Percentiles rank a stretch among this genome's conserved stretches.
Conservation (phyloP, 2,888 invertebrate species). For the Timandra comae region DNA sequence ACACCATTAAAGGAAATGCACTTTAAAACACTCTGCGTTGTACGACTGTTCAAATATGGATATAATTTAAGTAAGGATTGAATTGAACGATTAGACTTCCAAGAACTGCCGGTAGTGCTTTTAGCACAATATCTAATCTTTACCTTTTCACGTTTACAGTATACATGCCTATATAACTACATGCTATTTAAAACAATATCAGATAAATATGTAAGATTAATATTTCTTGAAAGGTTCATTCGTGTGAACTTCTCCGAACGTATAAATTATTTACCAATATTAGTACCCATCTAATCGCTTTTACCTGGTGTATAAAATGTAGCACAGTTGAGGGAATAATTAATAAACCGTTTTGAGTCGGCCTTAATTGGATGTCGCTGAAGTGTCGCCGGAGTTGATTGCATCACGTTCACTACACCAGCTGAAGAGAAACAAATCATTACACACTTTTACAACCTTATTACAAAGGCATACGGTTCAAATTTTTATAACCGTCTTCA, state of each 20-base stretch:
- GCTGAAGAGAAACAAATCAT: conserved; percentile 8
- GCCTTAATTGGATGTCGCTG: conserved; percentile 59
- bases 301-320: conserved; percentile 17
- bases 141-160: too few species aligned
- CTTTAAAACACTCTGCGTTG: too few species aligned
- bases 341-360: conserved; percentile 50
- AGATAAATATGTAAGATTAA: not conserved
- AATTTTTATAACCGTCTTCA: conserved; percentile 17
- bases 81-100: too few species aligned
- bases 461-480: conserved; percentile 17
- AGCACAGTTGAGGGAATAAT: conserved; percentile 45
- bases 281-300: not conserved
- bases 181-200: not conserved
- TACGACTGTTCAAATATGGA: too few species aligned
- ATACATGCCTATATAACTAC: too few species aligned
- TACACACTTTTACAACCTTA: conserved; percentile 15
- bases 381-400: conserved; percentile 45
- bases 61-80: too few species aligned
- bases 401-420: conserved; percentile 39
- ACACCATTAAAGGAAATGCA: too few species aligned
- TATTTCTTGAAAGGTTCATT: too few species aligned
- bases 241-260: too few species aligned
- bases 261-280: not conserved
- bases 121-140: too few species aligned
- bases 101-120: too few species aligned